A percentile compares a stretch with the other conserved stretches of the same genome.
These are phyloP conservation scores for Siniperca chuatsi DNA, from an alignment of 2,113 vertebrate genomes.

Conservation along the genomic window DNA sequence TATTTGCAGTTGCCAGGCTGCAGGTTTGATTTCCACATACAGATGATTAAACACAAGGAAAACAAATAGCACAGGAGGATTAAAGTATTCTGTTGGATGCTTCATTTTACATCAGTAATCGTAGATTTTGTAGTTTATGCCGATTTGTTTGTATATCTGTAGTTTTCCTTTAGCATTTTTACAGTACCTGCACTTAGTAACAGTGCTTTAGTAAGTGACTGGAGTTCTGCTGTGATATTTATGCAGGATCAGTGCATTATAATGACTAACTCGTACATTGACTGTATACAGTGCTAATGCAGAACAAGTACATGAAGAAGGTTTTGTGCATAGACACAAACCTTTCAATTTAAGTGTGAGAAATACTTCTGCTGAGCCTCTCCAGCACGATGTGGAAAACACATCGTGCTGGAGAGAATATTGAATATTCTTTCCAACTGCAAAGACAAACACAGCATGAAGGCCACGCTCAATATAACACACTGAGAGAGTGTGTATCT, in stretches of 20 bases:
- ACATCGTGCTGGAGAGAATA: conserved; percentile 35
- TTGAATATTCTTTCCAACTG: conserved; percentile 19
- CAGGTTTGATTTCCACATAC: neutral
- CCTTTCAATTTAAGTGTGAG: conserved; percentile 10
- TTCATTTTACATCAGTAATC: neutral
- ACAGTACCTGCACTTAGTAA: neutral
- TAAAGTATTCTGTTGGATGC: neutral
- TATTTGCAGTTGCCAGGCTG: neutral
- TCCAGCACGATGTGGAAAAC: too few relatives aligned
- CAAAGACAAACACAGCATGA: conserved; percentile 57
- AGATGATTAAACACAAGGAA: neutral
- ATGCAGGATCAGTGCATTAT: neutral
- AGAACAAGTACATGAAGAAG: neutral
- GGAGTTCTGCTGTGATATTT: neutral
- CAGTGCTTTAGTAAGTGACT: neutral
- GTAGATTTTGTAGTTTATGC: neutral
- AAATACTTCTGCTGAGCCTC: conserved; percentile 8
- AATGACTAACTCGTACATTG: neutral
- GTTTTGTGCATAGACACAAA: conserved; percentile 10
- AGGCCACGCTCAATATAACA: conserved; percentile 50
- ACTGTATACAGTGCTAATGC: neutral
- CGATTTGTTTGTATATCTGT: neutral
- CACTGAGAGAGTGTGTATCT: conserved; percentile 9
- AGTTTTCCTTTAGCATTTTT: neutral
- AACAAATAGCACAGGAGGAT: neutral